A percentile compares a stretch with the other conserved stretches of the same genome.
Evolutionary conservation across 1,140 invertebrate genomes (phyloP).

Genomic region (Drosophila saltans): DNA sequence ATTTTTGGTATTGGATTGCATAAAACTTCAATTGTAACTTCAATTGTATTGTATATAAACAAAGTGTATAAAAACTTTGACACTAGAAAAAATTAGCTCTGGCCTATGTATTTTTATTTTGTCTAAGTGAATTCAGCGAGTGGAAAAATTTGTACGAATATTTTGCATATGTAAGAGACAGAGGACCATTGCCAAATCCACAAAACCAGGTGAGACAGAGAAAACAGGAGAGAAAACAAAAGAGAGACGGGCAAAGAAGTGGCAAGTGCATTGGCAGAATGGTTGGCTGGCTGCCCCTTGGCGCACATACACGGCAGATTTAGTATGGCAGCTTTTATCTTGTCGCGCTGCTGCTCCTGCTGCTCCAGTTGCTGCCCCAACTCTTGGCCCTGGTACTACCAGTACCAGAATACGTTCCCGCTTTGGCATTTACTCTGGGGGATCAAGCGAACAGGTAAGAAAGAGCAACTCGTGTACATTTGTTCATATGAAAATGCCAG

Average conservation of each 20-base stretch:
- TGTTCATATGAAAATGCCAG: constrained; percentile 65
- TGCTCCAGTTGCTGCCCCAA: not conserved
- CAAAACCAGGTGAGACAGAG: constrained; percentile 23
- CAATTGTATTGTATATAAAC: too few species aligned
- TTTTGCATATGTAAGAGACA: constrained; percentile 60
- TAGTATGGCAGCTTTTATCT: constrained; percentile 72
- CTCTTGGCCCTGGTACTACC: not conserved
- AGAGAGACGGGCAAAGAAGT: not conserved
- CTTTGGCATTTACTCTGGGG: constrained; percentile 44
- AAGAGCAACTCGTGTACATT: constrained; percentile 56
- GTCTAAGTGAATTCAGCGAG: constrained; percentile 70
- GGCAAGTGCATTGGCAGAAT: constrained; percentile 24
- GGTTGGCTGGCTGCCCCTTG: constrained; percentile 48
- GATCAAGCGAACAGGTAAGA: constrained; percentile 52
- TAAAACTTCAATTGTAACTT: too few species aligned
- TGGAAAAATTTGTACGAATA: constrained; percentile 57
- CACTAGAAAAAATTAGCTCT: not conserved
- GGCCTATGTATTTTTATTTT: constrained; percentile 28
- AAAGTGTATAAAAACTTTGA: not conserved
- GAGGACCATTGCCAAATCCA: constrained; percentile 38
- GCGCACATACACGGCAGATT: constrained; percentile 73
- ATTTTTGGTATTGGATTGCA: too few species aligned
- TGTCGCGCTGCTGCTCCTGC: constrained; percentile 57
- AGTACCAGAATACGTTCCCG: not conserved
- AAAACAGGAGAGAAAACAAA: constrained; percentile 7